phyloP scores from a whole-genome alignment of 2,888 invertebrate genomes.

The Papilio demoleus region DNA sequence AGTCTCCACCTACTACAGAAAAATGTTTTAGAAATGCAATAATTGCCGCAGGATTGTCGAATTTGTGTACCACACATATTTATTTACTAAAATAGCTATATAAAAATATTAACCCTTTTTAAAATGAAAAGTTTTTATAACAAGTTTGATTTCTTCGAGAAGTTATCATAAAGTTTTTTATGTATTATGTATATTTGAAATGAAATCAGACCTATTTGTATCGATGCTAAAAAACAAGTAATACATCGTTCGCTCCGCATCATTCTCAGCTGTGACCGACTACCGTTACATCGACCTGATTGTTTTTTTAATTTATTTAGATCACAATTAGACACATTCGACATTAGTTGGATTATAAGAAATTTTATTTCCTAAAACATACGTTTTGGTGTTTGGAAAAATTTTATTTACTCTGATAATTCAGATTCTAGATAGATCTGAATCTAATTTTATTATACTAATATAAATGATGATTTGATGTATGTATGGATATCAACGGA shows the following conservation, averaged over 20 bases:
- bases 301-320: slow-evolving; percentile 34
- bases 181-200: not conserved
- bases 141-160: too few relatives aligned
- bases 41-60: too few relatives aligned
- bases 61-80: too few relatives aligned
- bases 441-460: too few relatives aligned
- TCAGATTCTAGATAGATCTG: too few relatives aligned
- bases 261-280: slow-evolving; percentile 30
- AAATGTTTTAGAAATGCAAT: too few relatives aligned
- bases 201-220: not conserved
- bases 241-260: slow-evolving; percentile 30
- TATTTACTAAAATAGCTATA: not conserved
- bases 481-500: too few relatives aligned
- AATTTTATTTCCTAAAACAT: not conserved
- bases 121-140: too few relatives aligned
- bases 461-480: too few relatives aligned
- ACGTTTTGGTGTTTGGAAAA: not conserved
- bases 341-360: slow-evolving; percentile 11
- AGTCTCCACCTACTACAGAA: not conserved
- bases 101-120: too few relatives aligned
- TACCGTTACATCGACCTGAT: slow-evolving; percentile 39
- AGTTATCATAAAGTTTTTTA: too few relatives aligned
- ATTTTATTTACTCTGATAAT: too few relatives aligned
- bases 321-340: slow-evolving; percentile 18
- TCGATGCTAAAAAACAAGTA: not conserved